Evolutionary conservation across 2,888 invertebrate species (phyloP), one percentile per base, ranked within the genome.

Genomic region (Bibio marci): DNA sequence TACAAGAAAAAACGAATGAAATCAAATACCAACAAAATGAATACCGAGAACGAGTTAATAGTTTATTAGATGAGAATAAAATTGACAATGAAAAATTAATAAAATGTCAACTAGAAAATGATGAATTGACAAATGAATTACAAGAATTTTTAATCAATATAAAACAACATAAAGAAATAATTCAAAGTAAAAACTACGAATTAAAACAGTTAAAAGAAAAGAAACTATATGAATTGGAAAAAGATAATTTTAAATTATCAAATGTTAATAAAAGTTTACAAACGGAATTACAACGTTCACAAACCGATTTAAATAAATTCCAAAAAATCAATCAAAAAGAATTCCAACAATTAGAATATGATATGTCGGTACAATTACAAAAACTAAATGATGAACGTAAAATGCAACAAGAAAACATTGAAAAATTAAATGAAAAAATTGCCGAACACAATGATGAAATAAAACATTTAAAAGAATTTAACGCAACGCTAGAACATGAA

Each of bases 1-100:
- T 80, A 35, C 69, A 65, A 35, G 62, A 65, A 36, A 71, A 73
- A 45, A 69, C 70, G 41, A 67, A 69, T 43, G 74, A 77, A 50
- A 73, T 73, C 46, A 62, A 67, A 13, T 64, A 67, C 46, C 67
- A 72, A 43, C 75, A 76, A 57, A 73, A 76, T 48, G 67, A 74
- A 45, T 56, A 79, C 38, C 67, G 71, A 4, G 64, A 69, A 46
- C 70, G 76, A 39, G 62, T 81, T 37, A 67, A 70, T 6, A 66
- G 69, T 46, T 59, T 80, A 3, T 67, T 68, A 40, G 67, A 71
- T 19, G 72, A 71, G 40, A 75, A 80, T 46, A 72, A 75, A 49
- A 64, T 68, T 11, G 65, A 77, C 18, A 70, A 69, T 39, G 55
- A 56, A 10, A 71, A 73, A 47, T 53, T 79, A n/a, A 63, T 68